Base-by-base conservation (phyloP, 2,888 invertebrate species). In the Muschampia plurimacula region DNA sequence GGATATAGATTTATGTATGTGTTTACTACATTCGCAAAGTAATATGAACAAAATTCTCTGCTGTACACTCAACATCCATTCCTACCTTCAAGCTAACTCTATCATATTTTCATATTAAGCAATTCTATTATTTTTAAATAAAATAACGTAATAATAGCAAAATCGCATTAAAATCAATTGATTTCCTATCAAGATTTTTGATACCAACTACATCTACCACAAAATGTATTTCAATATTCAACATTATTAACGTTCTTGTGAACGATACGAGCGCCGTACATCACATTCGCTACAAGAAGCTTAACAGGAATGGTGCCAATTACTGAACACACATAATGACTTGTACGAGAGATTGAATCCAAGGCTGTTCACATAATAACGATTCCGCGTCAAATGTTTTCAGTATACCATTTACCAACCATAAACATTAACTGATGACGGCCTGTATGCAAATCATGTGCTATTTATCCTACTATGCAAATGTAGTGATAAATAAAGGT, bases 271-370 rank as follows among this genome's bases (percentile, higher is more conserved):
- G 62, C 69, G 59, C 60, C 68, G 65, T 70, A 69, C 60, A 69
- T 36, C 64, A 49, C 69, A 67, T 74, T 63, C 74, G 72, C 74
- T 72, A 74, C 78, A 79, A 78, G 77, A 78, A 79, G 79, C 81
- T 82, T 83, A 83, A 79, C 79, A 81, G 79, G 81, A 83, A 82
- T 81, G 80, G 77, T 81, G 84, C 89, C 89, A 91, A 92, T 92
- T 92, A 92, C 85, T 77, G 80, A 82, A 78, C 83, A 80, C 83
- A 81, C 60, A 39, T 84, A 86, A 85, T 83, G 82, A 81, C 78
- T 79, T 80, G 80, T 82, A 82, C 82, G 82, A 82, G 76, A 82
- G 83, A 86, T 86, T 84, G 81, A 83, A 80, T 84, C 79, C 55
- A 55, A 41, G 12, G 41, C 41, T 55, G 69, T 55, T 69, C 69